A percentile compares a stretch with the other conserved stretches of the same genome.
Evolutionary conservation across 2,797 vertebrate species (phyloP).

Genomic region (Catharus ustulatus): DNA sequence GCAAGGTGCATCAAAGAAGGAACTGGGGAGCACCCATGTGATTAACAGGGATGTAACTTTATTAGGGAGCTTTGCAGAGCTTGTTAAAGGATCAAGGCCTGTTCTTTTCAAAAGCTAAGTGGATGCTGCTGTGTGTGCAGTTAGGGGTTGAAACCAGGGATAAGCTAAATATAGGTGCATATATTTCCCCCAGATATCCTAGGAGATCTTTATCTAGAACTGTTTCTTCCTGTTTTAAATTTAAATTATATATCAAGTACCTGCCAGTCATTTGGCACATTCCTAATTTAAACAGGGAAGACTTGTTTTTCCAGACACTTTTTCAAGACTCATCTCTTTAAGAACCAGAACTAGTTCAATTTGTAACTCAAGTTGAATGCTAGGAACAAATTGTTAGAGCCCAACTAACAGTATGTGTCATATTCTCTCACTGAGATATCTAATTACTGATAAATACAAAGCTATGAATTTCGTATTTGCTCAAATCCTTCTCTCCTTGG

Average conservation of each 20-base stretch:
- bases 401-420: background rate
- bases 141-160: conserved; percentile 48
- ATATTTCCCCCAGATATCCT: conserved; percentile 59
- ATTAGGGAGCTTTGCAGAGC: conserved; percentile 13
- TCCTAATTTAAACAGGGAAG: conserved; percentile 70
- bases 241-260: conserved; percentile 70
- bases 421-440: background rate
- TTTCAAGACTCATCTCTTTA: conserved; percentile 67
- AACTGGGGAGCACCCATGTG: background rate
- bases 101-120: conserved; percentile 38
- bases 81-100: conserved; percentile 41
- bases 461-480: background rate
- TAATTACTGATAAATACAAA: conserved; percentile 18
- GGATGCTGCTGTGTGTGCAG: conserved; percentile 25
- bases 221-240: conserved; percentile 71
- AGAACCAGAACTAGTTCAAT: conserved; percentile 69
- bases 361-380: conserved; percentile 37
- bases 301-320: conserved; percentile 74
- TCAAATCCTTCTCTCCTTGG: background rate
- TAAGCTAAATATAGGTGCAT: conserved; percentile 66
- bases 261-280: conserved; percentile 67
- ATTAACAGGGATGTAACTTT: conserved; percentile 14
- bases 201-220: conserved; percentile 64
- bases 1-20: background rate
- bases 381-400: background rate